phyloP scores from a whole-genome alignment of 2,888 invertebrate species.

The Xylota segnis region DNA sequence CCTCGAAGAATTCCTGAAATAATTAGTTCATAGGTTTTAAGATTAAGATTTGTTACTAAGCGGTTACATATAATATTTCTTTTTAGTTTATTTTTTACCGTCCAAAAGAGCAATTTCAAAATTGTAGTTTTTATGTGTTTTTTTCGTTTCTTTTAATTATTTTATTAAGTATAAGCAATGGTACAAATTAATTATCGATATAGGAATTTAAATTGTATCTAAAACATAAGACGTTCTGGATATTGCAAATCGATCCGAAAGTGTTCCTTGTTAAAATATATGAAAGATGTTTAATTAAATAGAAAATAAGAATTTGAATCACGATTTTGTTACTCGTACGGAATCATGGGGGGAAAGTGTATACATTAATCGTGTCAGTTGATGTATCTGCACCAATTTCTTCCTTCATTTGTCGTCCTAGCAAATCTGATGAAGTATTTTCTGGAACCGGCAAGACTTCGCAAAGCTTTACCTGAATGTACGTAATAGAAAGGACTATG shows the following conservation, averaged over 20 bases:
- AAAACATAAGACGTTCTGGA: not conserved
- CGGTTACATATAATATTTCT: slow-evolving; percentile 1
- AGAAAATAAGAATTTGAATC: not conserved
- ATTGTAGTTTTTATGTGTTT: slow-evolving; percentile 5
- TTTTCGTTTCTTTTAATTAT: not conserved
- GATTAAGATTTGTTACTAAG: slow-evolving; percentile 1
- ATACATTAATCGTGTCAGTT: too few species aligned
- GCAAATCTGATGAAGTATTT: too few species aligned
- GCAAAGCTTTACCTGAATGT: too few species aligned
- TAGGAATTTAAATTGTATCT: slow-evolving; percentile 9
- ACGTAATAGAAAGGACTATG: too few species aligned
- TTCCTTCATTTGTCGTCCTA: too few species aligned
- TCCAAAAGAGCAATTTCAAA: slow-evolving; percentile 29
- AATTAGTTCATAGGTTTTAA: slow-evolving; percentile 28
- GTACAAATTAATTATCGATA: slow-evolving; percentile 50
- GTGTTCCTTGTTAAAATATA: slow-evolving; percentile 33
- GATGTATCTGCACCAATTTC: too few species aligned
- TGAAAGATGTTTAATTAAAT: not conserved
- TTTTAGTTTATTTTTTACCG: slow-evolving; percentile 30
- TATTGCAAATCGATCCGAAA: slow-evolving; percentile 16
- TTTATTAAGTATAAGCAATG: slow-evolving; percentile 27
- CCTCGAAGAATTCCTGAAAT: slow-evolving; percentile 47
- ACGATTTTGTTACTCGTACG: not conserved
- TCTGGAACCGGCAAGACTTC: too few species aligned
- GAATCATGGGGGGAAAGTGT: too few species aligned